Percentiles rank a stretch among this genome's conserved stretches.
Evolutionary conservation across 1,140 invertebrate species (phyloP).

Genomic region (Caerostris extrusa): DNA sequence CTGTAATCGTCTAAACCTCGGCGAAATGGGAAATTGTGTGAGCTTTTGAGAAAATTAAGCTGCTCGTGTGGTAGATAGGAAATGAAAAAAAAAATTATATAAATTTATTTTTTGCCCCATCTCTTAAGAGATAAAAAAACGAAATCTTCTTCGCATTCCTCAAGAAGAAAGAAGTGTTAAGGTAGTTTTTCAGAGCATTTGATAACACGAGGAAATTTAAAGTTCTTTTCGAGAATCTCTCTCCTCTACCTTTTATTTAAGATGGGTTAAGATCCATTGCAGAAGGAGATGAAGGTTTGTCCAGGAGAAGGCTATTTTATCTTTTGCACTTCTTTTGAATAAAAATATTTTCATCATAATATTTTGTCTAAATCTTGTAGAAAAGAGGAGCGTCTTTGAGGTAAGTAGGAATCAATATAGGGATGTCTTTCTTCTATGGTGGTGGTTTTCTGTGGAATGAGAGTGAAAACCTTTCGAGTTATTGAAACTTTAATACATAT

Average conservation of each 20-base stretch:
- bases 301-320: neutral
- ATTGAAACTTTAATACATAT: no score
- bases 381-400: neutral
- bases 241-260: neutral
- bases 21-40: neutral
- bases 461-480: no score
- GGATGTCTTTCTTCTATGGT: neutral
- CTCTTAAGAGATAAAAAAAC: constrained; percentile 29
- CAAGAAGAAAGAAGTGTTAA: neutral
- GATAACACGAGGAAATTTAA: constrained; percentile 45
- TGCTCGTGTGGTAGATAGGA: no score
- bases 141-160: constrained; percentile 2
- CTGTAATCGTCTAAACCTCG: neutral
- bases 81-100: constrained; percentile 30
- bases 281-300: neutral
- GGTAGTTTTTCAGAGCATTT: neutral
- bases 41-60: constrained; percentile 17
- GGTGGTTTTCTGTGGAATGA: no score
- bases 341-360: neutral
- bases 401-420: constrained; percentile 5
- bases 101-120: constrained; percentile 5
- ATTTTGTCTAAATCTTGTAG: neutral
- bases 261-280: neutral
- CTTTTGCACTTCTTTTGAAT: neutral
- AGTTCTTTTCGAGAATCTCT: neutral